Conservation (phyloP, 2,888 invertebrate species). For the Malachius bipustulatus region DNA sequence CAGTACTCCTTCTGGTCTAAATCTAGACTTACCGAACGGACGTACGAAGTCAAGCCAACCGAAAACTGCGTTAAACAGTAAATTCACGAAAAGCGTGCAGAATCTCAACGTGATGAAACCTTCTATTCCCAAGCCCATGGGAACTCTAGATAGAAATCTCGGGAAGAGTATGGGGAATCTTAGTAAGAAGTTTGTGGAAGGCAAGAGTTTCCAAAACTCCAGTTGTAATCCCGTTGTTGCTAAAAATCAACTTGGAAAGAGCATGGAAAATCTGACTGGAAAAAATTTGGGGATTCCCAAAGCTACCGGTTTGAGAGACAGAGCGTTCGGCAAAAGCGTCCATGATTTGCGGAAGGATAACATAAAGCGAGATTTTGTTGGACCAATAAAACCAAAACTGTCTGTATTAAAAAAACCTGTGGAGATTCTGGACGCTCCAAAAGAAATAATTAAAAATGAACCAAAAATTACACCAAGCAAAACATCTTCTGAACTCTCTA, state of each 20-base stretch:
- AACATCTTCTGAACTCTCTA: too few species aligned
- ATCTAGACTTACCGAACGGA: slow-evolving; percentile 25
- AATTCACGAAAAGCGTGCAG: slow-evolving; percentile 19
- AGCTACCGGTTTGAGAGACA: too few species aligned
- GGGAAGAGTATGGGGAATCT: slow-evolving; percentile 15
- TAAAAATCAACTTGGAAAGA: slow-evolving; percentile 10
- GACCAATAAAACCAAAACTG: too few species aligned
- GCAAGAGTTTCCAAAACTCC: neutral
- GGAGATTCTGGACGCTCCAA: too few species aligned
- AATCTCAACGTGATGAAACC: slow-evolving; percentile 13
- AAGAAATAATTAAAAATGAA: too few species aligned
- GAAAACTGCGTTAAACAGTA: slow-evolving; percentile 4
- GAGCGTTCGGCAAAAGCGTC: too few species aligned
- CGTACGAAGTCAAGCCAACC: slow-evolving; percentile 14
- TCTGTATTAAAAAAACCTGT: too few species aligned
- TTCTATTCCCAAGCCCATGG: neutral
- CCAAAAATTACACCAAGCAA: too few species aligned
- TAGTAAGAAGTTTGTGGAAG: neutral
- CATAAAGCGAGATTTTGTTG: slow-evolving; percentile 12
- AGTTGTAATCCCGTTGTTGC: neutral
- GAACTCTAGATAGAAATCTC: slow-evolving; percentile 7
- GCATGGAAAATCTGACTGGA: slow-evolving; percentile 14
- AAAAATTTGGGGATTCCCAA: too few species aligned
- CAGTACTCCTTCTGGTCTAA: slow-evolving; percentile 37
- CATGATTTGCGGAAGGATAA: too few species aligned